Base-by-base conservation (phyloP, 2,888 invertebrate genomes). In the Pecten maximus region DNA sequence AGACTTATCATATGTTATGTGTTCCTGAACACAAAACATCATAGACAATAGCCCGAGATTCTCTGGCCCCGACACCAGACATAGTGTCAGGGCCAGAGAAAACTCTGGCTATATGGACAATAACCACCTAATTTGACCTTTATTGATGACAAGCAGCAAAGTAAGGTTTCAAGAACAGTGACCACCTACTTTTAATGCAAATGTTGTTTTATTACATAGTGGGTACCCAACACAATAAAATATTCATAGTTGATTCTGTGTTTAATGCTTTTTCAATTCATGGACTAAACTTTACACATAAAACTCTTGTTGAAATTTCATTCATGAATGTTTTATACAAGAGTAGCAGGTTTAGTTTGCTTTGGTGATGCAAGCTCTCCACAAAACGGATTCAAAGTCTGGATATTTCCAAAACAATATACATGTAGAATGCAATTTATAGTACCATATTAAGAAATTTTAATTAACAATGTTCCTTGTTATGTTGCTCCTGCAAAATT, bases 401-500 rank as follows among this genome's bases (percentile, higher is more conserved):
- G 44, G 44, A 44, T 44, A 44, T 44, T 44, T 44, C 44, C 6
- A 44, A 44, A 44, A 44, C 12, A n/a, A n/a, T n/a, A n/a, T 60
- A 60, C n/a, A n/a, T 16, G 23, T 2, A 28, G 2, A 28, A 74
- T 74, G 35, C 8, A 74, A 15, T 10, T 44, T 44, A 28, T 8
- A 74, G 28, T 35, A 28, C 23, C 28, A n/a, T n/a, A n/a, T n/a
- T n/a, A n/a, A n/a, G n/a, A n/a, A n/a, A n/a, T n/a, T n/a, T n/a
- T n/a, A 28, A 35, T 54, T 19, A 54, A 54, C 0, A 60, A 60
- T 16, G n/a, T 48, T 48, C 48, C 12, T 88, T 60, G n/a, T 87
- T 87, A 88, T 28, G 86, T 35, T 35, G 90, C 40, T 48, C 39
- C 35, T 40, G 88, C 54, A 91, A 94, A 94, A 90, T 91, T 89